Conservation (phyloP, 2,888 invertebrate species). For the Cheilosia vernalis region DNA sequence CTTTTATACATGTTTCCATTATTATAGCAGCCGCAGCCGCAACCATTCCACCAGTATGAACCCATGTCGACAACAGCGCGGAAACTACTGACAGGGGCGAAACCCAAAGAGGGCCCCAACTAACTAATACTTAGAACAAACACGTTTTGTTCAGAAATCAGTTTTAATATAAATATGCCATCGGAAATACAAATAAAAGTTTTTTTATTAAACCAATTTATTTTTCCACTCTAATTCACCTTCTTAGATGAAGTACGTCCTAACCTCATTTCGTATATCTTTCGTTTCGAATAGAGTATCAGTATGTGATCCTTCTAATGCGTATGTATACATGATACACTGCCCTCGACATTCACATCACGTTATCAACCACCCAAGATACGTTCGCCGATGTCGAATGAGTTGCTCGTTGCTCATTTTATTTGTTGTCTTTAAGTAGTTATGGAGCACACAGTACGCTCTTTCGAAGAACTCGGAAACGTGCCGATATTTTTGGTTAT, state of each 20-base stretch:
- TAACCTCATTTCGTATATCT: constrained; percentile 31
- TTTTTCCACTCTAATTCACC: constrained; percentile 38
- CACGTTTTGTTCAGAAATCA: not conserved
- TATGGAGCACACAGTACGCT: not conserved
- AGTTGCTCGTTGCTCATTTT: too few species aligned
- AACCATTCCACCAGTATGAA: not conserved
- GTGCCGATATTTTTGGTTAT: too few species aligned
- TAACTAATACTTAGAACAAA: not conserved
- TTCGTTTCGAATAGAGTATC: constrained; percentile 12
- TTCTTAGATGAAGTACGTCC: constrained; percentile 26
- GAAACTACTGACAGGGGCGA: not conserved
- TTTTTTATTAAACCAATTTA: constrained; percentile 27
- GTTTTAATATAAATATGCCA: not conserved
- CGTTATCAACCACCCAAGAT: too few species aligned
- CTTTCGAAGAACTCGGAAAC: not conserved
- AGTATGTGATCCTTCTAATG: constrained; percentile 5
- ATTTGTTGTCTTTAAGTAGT: too few species aligned
- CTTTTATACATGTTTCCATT: not conserved
- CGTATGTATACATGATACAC: too few species aligned
- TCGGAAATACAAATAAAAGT: not conserved
- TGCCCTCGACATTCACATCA: too few species aligned
- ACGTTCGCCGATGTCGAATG: too few species aligned
- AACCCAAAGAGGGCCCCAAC: not conserved
- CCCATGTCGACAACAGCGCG: not conserved
- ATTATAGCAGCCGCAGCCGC: not conserved